phyloP scores from a whole-genome alignment of 1,140 invertebrate species.

The Dysdera silvatica region DNA sequence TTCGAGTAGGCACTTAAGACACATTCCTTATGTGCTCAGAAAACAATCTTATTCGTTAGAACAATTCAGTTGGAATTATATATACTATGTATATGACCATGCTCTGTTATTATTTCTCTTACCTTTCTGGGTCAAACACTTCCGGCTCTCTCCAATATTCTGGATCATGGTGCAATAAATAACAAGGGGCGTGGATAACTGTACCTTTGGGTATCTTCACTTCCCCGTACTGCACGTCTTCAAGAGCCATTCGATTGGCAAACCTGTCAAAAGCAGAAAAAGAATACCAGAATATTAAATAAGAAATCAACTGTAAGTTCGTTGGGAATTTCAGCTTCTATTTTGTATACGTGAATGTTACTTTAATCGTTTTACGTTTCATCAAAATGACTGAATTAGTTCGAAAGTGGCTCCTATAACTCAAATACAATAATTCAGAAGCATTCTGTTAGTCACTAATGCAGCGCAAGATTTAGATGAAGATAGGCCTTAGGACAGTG shows the following conservation, averaged over 20 bases:
- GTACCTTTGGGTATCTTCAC: conserved; percentile 28
- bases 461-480: too few relatives aligned
- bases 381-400: not conserved
- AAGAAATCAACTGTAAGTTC: too few relatives aligned
- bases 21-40: too few relatives aligned
- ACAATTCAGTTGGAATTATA: too few relatives aligned
- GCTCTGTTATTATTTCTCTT: conserved; percentile 23
- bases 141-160: conserved; percentile 23
- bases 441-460: too few relatives aligned
- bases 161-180: conserved; percentile 12
- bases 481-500: too few relatives aligned
- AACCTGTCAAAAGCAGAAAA: conserved; percentile 16
- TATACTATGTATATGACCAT: too few relatives aligned
- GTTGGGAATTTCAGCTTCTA: too few relatives aligned
- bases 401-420: not conserved
- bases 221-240: conserved; percentile 11
- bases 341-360: too few relatives aligned
- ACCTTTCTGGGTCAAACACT: conserved; percentile 28
- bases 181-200: conserved; percentile 10
- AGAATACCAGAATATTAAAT: not conserved
- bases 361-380: too few relatives aligned
- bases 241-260: not conserved
- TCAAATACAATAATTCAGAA: not conserved
- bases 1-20: too few relatives aligned
- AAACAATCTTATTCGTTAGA: too few relatives aligned